phyloP scores from a whole-genome alignment of 2,888 invertebrate genomes.

The Lasioglossum malachurum region DNA sequence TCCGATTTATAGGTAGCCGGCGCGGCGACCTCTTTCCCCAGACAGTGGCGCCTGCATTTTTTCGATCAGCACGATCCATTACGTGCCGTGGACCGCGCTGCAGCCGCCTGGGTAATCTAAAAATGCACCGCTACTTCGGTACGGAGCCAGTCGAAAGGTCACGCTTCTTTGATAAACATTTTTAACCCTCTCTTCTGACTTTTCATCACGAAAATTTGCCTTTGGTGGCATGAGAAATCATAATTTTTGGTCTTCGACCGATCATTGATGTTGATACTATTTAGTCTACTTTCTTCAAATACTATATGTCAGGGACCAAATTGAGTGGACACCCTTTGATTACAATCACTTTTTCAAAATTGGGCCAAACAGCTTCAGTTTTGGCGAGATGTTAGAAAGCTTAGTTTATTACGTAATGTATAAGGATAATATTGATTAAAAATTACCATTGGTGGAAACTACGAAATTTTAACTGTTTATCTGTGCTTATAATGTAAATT shows the following conservation, averaged over 20 bases:
- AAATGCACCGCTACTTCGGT: not conserved
- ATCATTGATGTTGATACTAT: not conserved
- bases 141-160: not conserved
- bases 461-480: no score
- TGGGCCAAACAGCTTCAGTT: not conserved
- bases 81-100: constrained; percentile 2
- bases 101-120: not conserved
- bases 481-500: no score
- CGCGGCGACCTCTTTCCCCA: constrained; percentile 23
- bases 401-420: not conserved
- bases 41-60: constrained; percentile 18
- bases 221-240: not conserved
- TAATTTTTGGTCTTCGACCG: not conserved
- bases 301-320: not conserved
- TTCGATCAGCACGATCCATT: constrained; percentile 28
- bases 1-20: constrained; percentile 37
- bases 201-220: not conserved
- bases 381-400: not conserved
- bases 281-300: not conserved
- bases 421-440: no score
- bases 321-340: not conserved
- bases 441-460: no score
- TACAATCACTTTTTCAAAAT: not conserved
- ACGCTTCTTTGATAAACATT: not conserved
- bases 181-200: not conserved